A percentile compares a stretch with the other conserved stretches of the same genome.
These are phyloP conservation scores for Drosophila chauvacae DNA, from an alignment of 1,140 invertebrate genomes.

Conservation along the genomic window DNA sequence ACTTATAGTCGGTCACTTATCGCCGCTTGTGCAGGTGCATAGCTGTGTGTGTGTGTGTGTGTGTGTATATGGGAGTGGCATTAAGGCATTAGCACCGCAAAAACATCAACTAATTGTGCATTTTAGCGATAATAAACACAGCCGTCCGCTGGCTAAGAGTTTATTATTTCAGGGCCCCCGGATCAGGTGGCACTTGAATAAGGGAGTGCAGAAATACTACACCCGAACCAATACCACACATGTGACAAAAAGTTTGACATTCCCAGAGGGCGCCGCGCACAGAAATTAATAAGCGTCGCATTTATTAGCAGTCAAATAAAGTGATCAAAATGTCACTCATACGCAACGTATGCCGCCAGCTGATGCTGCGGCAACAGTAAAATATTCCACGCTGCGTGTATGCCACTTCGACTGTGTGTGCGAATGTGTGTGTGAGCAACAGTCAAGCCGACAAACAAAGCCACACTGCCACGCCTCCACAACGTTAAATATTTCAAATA, in stretches of 20 bases:
- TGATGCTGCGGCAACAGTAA: constrained; percentile 56
- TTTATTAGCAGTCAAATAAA: constrained; percentile 82
- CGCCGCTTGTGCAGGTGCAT: constrained; percentile 54
- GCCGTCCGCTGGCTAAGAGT: constrained; percentile 54
- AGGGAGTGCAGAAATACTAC: not conserved
- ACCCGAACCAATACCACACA: constrained; percentile 16
- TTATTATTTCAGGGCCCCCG: constrained; percentile 74
- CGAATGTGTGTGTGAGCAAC: constrained; percentile 32
- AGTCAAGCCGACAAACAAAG: constrained; percentile 52
- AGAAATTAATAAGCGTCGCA: constrained; percentile 77
- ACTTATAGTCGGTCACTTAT: constrained; percentile 60
- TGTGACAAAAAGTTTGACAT: constrained; percentile 72
- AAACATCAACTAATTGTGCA: constrained; percentile 83
- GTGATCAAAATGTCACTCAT: constrained; percentile 81
- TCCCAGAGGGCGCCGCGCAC: constrained; percentile 36
- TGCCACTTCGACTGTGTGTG: not conserved
- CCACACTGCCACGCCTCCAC: constrained; percentile 46
- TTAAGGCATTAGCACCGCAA: constrained; percentile 81
- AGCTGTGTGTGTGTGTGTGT: constrained; percentile 14
- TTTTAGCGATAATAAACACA: constrained; percentile 79
- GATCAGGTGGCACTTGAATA: constrained; percentile 38
- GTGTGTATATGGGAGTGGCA: constrained; percentile 46
- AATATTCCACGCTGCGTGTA: constrained; percentile 61
- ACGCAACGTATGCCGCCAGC: constrained; percentile 62
- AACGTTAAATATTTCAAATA: constrained; percentile 79